A percentile compares a stretch with the other conserved stretches of the same genome.
Evolutionary conservation across 2,888 invertebrate species (phyloP).

Genomic region (Epistrophe grossulariae): DNA sequence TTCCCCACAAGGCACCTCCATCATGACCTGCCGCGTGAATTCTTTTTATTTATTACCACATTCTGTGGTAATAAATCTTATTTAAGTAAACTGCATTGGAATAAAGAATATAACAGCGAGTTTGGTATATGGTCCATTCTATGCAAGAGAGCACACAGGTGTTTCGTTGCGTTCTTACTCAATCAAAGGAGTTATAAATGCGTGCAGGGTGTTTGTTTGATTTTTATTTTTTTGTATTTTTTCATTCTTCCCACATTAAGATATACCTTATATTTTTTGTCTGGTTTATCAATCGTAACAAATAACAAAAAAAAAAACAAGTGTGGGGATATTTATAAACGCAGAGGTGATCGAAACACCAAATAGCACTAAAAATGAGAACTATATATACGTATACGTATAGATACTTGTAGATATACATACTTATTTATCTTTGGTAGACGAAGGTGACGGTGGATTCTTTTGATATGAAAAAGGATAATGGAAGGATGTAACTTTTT

Average conservation of each 20-base stretch:
- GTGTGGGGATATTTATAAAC: constrained; percentile 12
- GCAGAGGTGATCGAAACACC: constrained; percentile 60
- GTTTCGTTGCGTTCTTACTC: constrained; percentile 48
- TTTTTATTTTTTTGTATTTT: constrained; percentile 23
- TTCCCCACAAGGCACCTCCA: constrained; percentile 26
- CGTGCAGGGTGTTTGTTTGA: constrained; percentile 61
- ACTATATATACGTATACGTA: not conserved
- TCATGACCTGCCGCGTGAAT: constrained; percentile 49
- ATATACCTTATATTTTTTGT: constrained; percentile 27
- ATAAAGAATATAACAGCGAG: constrained; percentile 27
- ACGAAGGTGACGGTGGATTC: constrained; percentile 39
- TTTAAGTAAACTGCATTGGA: constrained; percentile 60
- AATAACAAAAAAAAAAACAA: not conserved
- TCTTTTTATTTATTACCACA: constrained; percentile 63
- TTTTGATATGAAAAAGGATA: constrained; percentile 63
- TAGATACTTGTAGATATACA: no score
- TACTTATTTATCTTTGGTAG: constrained; percentile 21
- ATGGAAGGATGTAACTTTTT: constrained; percentile 50
- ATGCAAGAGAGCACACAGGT: constrained; percentile 55
- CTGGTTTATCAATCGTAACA: constrained; percentile 4
- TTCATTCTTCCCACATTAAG: constrained; percentile 61
- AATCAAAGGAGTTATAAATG: constrained; percentile 62
- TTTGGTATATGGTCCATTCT: constrained; percentile 5
- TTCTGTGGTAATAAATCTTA: constrained; percentile 70
- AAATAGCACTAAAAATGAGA: constrained; percentile 34